Evolutionary conservation across 64 coral and sea anemone species (phyloP), one percentile per base, ranked within the genome.

Genomic region (Dendrophyllia cribrosa): DNA sequence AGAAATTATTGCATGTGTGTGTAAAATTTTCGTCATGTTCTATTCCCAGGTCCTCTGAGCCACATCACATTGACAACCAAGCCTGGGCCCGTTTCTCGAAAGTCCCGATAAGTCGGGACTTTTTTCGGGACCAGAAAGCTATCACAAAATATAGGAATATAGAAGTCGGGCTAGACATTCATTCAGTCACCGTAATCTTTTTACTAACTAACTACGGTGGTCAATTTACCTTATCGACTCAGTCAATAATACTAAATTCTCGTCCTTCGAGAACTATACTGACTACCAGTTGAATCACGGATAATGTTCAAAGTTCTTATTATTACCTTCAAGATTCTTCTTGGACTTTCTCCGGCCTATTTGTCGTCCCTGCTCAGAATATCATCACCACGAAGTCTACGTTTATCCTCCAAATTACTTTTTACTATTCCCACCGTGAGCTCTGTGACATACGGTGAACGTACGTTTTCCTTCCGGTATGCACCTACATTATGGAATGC

Each of bases 1-100:
- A 26, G 5, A 64, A 84, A 17, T 44, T 84, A 84, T 84, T 84
- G 80, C 80, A 79, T 79, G 77, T 79, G 77, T 79, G n/a, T 26
- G 53, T 14, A 25, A 59, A 59, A 44, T 79, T 64, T 64, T 82
- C 79, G 79, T 82, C 58, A 64, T 82, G 5, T 82, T 48, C 58
- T 82, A 44, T 14, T 11, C 43, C 79, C 79, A 82, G 79, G 34
- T 59, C 19, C 34, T 20, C 43, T 6, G 43, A 48, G 59, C 2
- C 58, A n/a, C 49, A 16, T 62, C 25, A 82, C 10, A 65, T 34
- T 34, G 34, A 1, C 34, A 34, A 34, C 34, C 34, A 34, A 34
- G 34, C 34, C 34, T 34, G 34, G 34, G 34, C 34, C 34, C 34
- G 34, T 34, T 34, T 34, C 34, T 34, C 34, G 34, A 34, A 34